Base-by-base conservation (phyloP, 2,797 vertebrate species). In the Cheirogaleus major region DNA sequence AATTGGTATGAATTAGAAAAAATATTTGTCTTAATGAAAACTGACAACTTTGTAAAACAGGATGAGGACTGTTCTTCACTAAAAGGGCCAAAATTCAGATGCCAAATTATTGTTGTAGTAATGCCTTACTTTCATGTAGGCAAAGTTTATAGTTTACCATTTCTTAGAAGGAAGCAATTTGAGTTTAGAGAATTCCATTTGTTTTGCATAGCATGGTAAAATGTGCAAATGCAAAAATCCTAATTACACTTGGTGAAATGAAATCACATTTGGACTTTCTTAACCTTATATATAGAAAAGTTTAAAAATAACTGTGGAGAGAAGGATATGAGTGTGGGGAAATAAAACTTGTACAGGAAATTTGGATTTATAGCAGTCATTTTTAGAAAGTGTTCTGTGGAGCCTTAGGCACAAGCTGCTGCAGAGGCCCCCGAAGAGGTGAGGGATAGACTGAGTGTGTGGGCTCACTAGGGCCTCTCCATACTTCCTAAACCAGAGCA, bases 121-220 rank as follows among this genome's bases (percentile, higher is more conserved):
- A 55, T n/a, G 72, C 30, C 35, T 87, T 72, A 35, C 41, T 61
- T 76, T 84, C 8, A 91, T 5, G 1, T 41, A 88, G 75, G 57
- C 11, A 55, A 6, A 69, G 14, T 59, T 87, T 89, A 43, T 57
- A 32, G 5, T 70, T 95, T 75, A 48, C 55, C 17, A 6, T 94
- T 93, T 95, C 50, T 93, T 95, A 59, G 48, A 90, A 97, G 86
- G 87, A 35, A 85, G 1, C 10, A 97, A 3, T 72, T 41, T 95
- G 65, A 2, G 52, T 95, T 95, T 90, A 95, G 73, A 89, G 14
- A 67, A 87, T 85, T 81, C 5, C 7, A 1, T 50, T 63, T 95
- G 35, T 61, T 95, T 18, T 93, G 30, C 20, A 15, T 67, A 38
- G 82, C 52, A 27, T 93, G 23, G 23, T 89, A 57, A 87, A 73